Conservation (phyloP, 2,113 vertebrate genomes). For the Pavo muticus region DNA sequence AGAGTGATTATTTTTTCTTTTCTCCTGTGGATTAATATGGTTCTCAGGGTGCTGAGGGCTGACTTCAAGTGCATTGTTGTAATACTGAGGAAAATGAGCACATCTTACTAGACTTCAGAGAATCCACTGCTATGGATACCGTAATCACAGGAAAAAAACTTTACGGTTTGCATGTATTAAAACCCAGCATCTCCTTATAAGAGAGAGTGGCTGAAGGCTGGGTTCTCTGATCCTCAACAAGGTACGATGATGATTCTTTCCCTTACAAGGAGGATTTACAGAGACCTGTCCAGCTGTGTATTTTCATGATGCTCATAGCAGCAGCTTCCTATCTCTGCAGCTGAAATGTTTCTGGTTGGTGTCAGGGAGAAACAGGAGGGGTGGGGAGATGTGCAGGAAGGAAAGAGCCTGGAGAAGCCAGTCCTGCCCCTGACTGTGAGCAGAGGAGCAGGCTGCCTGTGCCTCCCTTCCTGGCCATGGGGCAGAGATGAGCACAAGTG, state of each 20-base stretch:
- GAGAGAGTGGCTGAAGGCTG: not conserved
- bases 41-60: not conserved
- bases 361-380: constrained; percentile 1
- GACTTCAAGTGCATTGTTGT: not conserved
- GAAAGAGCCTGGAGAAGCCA: not conserved
- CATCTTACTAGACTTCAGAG: not conserved
- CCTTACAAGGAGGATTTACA: constrained; percentile 4
- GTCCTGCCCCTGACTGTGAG: not conserved
- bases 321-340: not conserved
- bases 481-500: not conserved
- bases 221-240: not conserved
- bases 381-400: not conserved
- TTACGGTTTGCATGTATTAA: not conserved
- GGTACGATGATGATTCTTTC: not conserved
- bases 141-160: not conserved
- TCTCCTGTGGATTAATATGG: not conserved
- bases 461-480: not conserved
- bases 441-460: fast-evolving
- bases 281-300: not conserved
- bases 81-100: not conserved
- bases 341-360: not conserved
- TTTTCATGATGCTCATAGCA: not conserved
- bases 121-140: not conserved
- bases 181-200: not conserved
- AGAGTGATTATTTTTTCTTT: not conserved